These are phyloP conservation scores for Nymphicus hollandicus DNA, from an alignment of 2,113 vertebrate genomes.

Conservation along the genomic window DNA sequence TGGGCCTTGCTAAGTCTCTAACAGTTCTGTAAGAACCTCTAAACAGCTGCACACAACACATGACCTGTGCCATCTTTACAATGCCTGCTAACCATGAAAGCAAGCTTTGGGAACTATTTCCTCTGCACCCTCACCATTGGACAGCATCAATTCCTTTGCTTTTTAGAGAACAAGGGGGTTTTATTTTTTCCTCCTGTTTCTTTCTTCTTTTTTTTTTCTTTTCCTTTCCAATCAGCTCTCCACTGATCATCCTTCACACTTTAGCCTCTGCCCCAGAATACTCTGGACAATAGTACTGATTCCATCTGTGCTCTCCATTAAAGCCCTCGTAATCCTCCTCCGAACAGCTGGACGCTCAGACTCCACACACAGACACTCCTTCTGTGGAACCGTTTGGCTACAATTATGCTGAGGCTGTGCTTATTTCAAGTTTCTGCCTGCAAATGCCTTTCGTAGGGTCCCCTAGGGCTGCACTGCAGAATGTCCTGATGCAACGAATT, in stretches of 20 bases:
- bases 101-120: conserved; percentile 59
- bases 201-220: neutral
- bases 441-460: conserved; percentile 25
- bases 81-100: conserved; percentile 53
- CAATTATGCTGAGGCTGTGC: conserved; percentile 37
- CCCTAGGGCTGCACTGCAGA: neutral
- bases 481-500: neutral
- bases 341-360: conserved; percentile 71
- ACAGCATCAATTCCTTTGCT: neutral
- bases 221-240: conserved; percentile 52
- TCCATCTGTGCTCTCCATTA: conserved; percentile 78
- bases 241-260: conserved; percentile 70
- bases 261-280: conserved; percentile 72
- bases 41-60: conserved; percentile 69
- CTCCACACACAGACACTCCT: conserved; percentile 47
- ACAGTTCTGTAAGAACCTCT: conserved; percentile 66
- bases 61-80: conserved; percentile 66
- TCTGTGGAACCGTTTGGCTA: conserved; percentile 36
- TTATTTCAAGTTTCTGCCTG: conserved; percentile 22
- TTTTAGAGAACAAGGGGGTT: conserved; percentile 61
- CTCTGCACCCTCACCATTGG: conserved; percentile 11
- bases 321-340: conserved; percentile 75
- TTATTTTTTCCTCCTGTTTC: neutral
- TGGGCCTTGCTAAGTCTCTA: conserved; percentile 54
- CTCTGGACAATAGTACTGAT: conserved; percentile 68